phyloP scores from a whole-genome alignment of 2,113 vertebrate species.

The Nycticebus coucang region DNA sequence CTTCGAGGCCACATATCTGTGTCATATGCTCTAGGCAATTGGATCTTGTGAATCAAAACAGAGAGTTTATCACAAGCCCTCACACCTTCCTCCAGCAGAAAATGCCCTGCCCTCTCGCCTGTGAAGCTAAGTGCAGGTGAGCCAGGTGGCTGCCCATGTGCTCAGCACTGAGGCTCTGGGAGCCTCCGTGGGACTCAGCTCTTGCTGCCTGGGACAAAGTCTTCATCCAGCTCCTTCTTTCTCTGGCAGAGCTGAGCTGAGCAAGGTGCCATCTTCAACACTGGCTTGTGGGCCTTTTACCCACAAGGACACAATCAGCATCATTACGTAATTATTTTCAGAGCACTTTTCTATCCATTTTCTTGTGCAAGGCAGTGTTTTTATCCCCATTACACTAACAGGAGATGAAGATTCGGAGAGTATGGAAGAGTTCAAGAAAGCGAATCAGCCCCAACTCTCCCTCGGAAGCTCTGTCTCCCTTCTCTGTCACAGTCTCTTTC shows the following conservation, averaged over 20 bases:
- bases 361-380: background rate
- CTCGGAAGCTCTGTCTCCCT: no score
- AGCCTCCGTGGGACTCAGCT: background rate
- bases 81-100: background rate
- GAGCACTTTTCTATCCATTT: background rate
- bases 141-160: no score
- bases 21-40: background rate
- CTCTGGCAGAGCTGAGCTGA: no score
- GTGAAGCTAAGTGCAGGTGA: rapidly evolving
- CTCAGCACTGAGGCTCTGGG: background rate
- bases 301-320: background rate
- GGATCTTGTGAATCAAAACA: no score
- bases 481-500: background rate
- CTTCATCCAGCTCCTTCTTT: background rate
- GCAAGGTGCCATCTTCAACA: background rate
- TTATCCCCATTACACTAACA: background rate
- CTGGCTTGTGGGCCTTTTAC: no score
- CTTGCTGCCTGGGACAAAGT: background rate
- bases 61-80: rapidly evolving
- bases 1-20: background rate
- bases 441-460: rapidly evolving
- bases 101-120: rapidly evolving
- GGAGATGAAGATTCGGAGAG: background rate
- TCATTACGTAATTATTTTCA: background rate
- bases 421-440: background rate